Conservation (phyloP, 1,140 invertebrate genomes). For the Heliconius melpomene region DNA sequence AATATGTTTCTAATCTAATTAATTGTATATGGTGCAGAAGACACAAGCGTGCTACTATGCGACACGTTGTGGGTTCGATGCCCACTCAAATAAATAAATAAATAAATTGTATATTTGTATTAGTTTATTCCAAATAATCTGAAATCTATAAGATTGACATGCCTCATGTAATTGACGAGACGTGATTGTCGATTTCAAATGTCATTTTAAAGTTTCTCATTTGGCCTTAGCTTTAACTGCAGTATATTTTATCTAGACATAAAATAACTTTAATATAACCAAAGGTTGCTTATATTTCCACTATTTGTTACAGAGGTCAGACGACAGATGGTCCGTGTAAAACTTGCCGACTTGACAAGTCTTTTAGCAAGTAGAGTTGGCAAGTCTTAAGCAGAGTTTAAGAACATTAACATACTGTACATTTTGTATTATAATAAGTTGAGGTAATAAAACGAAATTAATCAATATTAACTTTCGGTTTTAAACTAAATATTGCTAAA, state of each 20-base stretch:
- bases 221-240: not conserved
- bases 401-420: too few relatives aligned
- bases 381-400: not conserved
- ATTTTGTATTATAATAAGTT: too few relatives aligned
- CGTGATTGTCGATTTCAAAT: not conserved
- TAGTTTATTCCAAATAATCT: not conserved
- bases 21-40: too few relatives aligned
- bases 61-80: too few relatives aligned
- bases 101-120: too few relatives aligned
- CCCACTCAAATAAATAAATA: too few relatives aligned
- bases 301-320: not conserved
- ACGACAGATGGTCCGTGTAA: not conserved
- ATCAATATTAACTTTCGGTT: too few relatives aligned
- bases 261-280: not conserved
- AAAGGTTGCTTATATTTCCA: not conserved
- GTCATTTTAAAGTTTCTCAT: constrained; percentile 6
- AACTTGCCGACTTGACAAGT: not conserved
- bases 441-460: too few relatives aligned
- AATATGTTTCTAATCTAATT: too few relatives aligned
- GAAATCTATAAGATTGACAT: not conserved
- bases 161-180: not conserved
- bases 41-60: too few relatives aligned
- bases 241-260: not conserved
- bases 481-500: too few relatives aligned
- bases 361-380: not conserved